Percentiles rank a stretch among this genome's conserved stretches.
These are phyloP conservation scores for Drosophila eohydei DNA, from an alignment of 2,888 invertebrate genomes.

Conservation along the genomic window DNA sequence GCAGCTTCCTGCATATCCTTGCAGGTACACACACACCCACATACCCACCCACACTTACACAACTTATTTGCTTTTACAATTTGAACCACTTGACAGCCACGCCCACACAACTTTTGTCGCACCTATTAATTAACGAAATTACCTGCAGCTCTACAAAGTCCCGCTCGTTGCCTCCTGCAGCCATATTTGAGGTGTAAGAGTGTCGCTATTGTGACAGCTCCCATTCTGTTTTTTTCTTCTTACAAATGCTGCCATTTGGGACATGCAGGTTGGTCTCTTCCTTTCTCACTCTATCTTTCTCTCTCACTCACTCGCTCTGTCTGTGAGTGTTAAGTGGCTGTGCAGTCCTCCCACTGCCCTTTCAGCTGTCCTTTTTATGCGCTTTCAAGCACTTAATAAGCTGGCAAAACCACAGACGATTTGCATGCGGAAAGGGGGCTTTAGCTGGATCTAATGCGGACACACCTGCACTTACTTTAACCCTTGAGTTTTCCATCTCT, in stretches of 20 bases:
- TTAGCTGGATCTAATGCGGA: slow-evolving; percentile 23
- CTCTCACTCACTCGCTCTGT: no score
- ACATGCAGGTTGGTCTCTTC: background rate
- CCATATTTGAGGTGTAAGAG: slow-evolving; percentile 14
- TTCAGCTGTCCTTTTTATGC: slow-evolving; percentile 56
- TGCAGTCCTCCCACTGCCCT: slow-evolving; percentile 21
- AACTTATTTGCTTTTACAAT: slow-evolving; percentile 47
- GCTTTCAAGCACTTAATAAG: slow-evolving; percentile 75
- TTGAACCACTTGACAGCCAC: slow-evolving; percentile 28
- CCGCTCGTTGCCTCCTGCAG: background rate
- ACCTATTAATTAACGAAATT: slow-evolving; percentile 79
- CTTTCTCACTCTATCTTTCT: background rate
- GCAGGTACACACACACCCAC: background rate
- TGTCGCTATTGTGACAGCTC: slow-evolving; percentile 26
- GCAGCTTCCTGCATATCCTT: slow-evolving; percentile 20
- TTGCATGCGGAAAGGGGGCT: slow-evolving; percentile 46
- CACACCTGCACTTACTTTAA: slow-evolving; percentile 65
- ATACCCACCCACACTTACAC: background rate
- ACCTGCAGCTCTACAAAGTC: slow-evolving; percentile 22
- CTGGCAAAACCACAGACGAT: slow-evolving; percentile 70
- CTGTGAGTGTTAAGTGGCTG: slow-evolving; percentile 53
- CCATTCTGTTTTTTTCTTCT: slow-evolving; percentile 21
- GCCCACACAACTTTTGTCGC: slow-evolving; percentile 45
- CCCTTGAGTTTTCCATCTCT: slow-evolving; percentile 71
- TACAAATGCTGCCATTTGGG: slow-evolving; percentile 35